A percentile compares a stretch with the other conserved stretches of the same genome.
phyloP scores from a whole-genome alignment of 2,888 invertebrate species.

The Dendrolimus pini region DNA sequence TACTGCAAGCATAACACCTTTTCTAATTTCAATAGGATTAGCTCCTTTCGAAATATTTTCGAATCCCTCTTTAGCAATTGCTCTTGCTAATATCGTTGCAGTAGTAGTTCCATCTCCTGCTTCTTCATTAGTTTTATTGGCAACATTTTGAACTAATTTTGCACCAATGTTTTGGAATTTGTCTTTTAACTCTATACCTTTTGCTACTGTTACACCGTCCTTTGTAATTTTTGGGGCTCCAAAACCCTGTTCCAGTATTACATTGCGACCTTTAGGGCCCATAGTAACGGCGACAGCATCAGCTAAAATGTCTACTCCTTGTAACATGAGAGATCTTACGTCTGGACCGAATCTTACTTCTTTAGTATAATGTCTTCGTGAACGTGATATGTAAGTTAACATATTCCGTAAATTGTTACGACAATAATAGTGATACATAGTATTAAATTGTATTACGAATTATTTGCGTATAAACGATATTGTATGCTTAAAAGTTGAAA shows the following conservation, averaged over 20 bases:
- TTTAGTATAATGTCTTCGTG: constrained; percentile 82
- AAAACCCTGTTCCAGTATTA: constrained; percentile 98
- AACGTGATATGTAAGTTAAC: background rate
- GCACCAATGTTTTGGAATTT: constrained; percentile 99
- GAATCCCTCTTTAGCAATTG: constrained; percentile 99
- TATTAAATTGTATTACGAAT: too few relatives aligned
- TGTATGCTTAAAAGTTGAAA: too few relatives aligned
- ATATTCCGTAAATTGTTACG: too few relatives aligned
- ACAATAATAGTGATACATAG: too few relatives aligned
- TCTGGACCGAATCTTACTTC: constrained; percentile 98
- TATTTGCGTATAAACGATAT: too few relatives aligned
- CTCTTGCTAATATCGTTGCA: constrained; percentile 96
- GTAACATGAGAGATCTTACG: constrained; percentile 95
- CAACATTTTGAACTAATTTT: constrained; percentile 97
- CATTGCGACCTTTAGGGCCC: constrained; percentile 99
- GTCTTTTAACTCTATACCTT: constrained; percentile 96
- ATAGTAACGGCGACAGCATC: constrained; percentile 99
- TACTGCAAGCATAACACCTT: constrained; percentile 95
- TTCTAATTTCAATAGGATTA: constrained; percentile 96
- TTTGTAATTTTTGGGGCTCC: constrained; percentile 99
- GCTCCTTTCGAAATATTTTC: constrained; percentile 97
- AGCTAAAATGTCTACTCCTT: constrained; percentile 97
- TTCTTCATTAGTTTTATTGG: constrained; percentile 99
- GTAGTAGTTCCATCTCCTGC: constrained; percentile 99
- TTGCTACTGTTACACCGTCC: constrained; percentile 99